Conservation (phyloP, 2,113 vertebrate species). For the Indri indri region DNA sequence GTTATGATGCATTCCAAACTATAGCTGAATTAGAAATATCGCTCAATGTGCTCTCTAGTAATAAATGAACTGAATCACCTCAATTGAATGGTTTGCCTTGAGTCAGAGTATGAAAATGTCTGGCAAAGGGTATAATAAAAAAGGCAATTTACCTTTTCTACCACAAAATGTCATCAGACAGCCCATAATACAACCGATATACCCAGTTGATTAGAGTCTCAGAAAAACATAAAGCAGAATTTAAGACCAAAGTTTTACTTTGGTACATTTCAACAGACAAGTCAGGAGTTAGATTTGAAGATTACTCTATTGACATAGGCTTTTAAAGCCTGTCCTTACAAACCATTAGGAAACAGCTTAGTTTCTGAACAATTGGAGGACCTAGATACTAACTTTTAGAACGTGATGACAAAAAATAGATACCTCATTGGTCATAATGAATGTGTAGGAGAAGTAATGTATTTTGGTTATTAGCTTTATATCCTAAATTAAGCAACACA, state of each 20-base stretch:
- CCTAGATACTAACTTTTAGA: neutral
- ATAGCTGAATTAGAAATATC: conserved; percentile 15
- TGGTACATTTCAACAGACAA: neutral
- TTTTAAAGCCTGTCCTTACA: neutral
- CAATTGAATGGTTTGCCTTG: conserved; percentile 40
- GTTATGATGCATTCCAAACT: neutral
- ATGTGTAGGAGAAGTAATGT: neutral
- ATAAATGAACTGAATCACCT: conserved; percentile 42
- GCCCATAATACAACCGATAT: conserved; percentile 51
- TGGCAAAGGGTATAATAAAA: conserved; percentile 61
- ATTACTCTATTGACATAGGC: neutral
- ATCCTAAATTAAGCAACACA: neutral
- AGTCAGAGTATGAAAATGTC: conserved; percentile 45
- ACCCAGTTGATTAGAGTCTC: conserved; percentile 33
- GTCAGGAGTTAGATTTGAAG: neutral
- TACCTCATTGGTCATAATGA: neutral
- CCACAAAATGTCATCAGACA: conserved; percentile 62
- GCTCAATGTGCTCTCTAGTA: neutral
- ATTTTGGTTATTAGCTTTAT: neutral
- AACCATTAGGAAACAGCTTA: neutral
- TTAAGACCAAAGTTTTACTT: neutral
- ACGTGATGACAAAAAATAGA: neutral
- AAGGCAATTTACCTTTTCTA: conserved; percentile 53
- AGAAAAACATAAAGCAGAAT: conserved; percentile 57
- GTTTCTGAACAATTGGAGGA: neutral